Evolutionary conservation across 1,140 invertebrate species (phyloP), one percentile per base, ranked within the genome.

Genomic region (Argopecten irradians): DNA sequence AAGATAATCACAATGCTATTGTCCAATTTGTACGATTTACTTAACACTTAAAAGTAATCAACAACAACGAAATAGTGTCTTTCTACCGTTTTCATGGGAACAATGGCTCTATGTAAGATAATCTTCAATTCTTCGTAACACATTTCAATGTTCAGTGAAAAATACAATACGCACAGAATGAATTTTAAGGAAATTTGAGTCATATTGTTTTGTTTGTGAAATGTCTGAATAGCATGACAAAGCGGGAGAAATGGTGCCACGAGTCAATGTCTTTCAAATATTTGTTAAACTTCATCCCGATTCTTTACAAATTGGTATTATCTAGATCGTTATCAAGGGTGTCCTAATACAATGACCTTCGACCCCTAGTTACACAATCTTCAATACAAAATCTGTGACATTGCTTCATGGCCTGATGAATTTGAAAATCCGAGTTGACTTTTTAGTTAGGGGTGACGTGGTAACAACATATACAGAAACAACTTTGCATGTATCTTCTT

Each of bases 1-100:
- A 2, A 3, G 55, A 71, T 71, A 71, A 71, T 71, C n/a, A n/a
- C 55, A 28, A 71, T 11, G 55, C 55, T 71, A 28, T 71, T 71
- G 55, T 71, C 55, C 55, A 28, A 71, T 28, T 28, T 71, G 55
- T 71, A 22, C n/a, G n/a, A 71, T 71, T 71, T 71, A 71, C 55
- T 71, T 71, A 71, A 71, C 55, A 28, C 55, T 71, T 71, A 28
- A 71, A 71, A 71, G n/a, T 71, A 28, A 71, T 71, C 55, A 71
- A 71, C 55, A 28, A 71, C 55, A 71, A n/a, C n/a, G n/a, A 71
- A 71, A 71, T 71, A n/a, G 7, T 71, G 22, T 5, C 22, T 71
- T 8, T 71, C 1, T 71, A 71, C 2, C 5, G 55, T 8, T 5
- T n/a, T n/a, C 28, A 28, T 5, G 36, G 36, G 13, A 39, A 71